Conservation (phyloP, 2,113 vertebrate genomes). For the Syngnathoides biaculeatus region DNA sequence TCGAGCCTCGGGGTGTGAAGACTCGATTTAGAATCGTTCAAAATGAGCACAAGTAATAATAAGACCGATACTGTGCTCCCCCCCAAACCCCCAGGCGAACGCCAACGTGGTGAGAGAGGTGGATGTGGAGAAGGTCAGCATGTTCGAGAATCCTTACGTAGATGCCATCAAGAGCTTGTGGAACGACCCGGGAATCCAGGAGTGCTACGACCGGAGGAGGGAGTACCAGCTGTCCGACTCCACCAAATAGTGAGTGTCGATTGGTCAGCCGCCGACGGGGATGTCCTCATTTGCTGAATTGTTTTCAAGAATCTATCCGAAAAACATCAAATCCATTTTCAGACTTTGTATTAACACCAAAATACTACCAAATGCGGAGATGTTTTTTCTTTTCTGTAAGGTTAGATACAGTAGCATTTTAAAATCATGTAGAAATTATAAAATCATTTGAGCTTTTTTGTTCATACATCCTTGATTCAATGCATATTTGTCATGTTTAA, state of each 20-base stretch:
- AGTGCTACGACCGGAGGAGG: constrained; percentile 88
- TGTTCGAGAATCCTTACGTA: constrained; percentile 71
- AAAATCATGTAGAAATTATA: too few relatives aligned
- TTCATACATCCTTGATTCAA: too few relatives aligned
- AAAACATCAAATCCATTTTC: too few relatives aligned
- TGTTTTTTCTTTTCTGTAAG: too few relatives aligned
- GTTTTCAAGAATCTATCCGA: too few relatives aligned
- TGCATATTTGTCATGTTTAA: too few relatives aligned
- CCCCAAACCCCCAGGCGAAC: constrained; percentile 63
- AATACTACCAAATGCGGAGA: too few relatives aligned
- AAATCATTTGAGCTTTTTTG: too few relatives aligned
- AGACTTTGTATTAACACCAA: too few relatives aligned
- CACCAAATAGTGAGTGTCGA: constrained; percentile 89
- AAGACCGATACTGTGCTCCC: background rate
- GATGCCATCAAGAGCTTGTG: constrained; percentile 93
- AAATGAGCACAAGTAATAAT: background rate
- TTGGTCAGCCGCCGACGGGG: too few relatives aligned
- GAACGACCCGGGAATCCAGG: constrained; percentile 92
- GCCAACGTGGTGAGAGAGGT: constrained; percentile 78
- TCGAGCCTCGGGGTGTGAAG: constrained; percentile 39
- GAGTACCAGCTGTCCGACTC: constrained; percentile 96
- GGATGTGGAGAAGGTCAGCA: constrained; percentile 76
- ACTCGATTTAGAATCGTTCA: constrained; percentile 7
- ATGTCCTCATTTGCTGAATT: too few relatives aligned
- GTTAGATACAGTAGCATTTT: too few relatives aligned